Evolutionary conservation across 2,888 invertebrate genomes (phyloP).

Genomic region (Athalia circularis): DNA sequence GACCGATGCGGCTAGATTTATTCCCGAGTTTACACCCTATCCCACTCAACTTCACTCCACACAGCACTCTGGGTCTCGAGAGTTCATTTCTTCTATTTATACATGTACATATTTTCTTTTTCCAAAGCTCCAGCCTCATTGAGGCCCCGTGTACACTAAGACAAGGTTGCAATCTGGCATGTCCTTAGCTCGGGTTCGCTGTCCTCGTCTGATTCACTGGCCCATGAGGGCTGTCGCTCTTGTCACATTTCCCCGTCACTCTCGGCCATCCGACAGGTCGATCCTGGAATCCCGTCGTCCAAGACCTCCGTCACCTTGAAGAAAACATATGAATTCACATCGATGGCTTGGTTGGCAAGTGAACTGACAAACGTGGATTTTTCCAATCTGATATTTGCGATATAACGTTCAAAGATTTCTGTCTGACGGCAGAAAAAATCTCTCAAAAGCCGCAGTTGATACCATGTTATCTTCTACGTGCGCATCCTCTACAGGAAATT

Average conservation of each 20-base stretch:
- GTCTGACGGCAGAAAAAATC: no score
- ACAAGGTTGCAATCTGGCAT: slow-evolving; percentile 68
- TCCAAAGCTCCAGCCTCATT: slow-evolving; percentile 13
- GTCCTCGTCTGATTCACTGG: slow-evolving; percentile 68
- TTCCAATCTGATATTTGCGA: no score
- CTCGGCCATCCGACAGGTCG: slow-evolving; percentile 60
- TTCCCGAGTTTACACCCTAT: no score
- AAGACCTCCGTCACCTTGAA: slow-evolving; percentile 66
- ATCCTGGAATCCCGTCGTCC: slow-evolving; percentile 65
- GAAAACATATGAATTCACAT: neutral
- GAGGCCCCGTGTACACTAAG: slow-evolving; percentile 56
- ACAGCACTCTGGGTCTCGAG: neutral
- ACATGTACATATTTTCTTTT: neutral
- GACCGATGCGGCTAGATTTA: no score
- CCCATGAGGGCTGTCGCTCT: slow-evolving; percentile 68
- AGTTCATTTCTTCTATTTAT: neutral
- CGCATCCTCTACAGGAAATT: no score
- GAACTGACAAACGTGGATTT: no score
- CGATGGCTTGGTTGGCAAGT: no score
- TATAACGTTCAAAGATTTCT: no score
- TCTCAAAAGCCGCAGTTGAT: no score
- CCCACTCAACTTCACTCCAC: no score
- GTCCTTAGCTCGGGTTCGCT: slow-evolving; percentile 67
- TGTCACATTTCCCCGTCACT: slow-evolving; percentile 69
- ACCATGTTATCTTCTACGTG: no score